These are phyloP conservation scores for Theocolax elegans DNA, from an alignment of 1,140 invertebrate species.

Conservation along the genomic window DNA sequence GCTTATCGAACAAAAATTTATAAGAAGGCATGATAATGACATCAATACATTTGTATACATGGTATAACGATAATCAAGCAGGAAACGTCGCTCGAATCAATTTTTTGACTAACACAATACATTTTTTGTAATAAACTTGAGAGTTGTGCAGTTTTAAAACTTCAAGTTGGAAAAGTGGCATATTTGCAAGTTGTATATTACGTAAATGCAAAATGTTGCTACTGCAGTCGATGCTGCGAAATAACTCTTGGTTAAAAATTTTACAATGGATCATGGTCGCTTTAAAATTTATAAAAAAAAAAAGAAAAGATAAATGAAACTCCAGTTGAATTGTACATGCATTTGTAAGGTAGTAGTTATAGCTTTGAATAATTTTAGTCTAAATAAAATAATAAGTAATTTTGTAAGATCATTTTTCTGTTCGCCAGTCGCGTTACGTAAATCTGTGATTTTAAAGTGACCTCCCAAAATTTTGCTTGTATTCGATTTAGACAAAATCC, in stretches of 20 bases:
- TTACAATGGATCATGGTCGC: constrained; percentile 7
- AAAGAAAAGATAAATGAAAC: too few relatives aligned
- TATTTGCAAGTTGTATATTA: constrained; percentile 15
- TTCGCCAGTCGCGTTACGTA: constrained; percentile 17
- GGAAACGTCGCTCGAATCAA: constrained; percentile 40
- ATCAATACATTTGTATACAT: constrained; percentile 99
- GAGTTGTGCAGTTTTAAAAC: neutral
- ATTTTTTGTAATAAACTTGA: constrained; percentile 45
- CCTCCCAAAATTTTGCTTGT: neutral
- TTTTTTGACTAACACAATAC: constrained; percentile 28
- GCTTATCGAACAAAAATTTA: constrained; percentile 99
- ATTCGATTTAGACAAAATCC: constrained; percentile 2
- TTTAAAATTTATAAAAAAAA: constrained; percentile 22
- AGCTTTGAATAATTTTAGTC: constrained; percentile 30
- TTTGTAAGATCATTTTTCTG: constrained; percentile 4
- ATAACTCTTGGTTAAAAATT: constrained; percentile 14
- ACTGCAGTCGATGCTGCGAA: constrained; percentile 9
- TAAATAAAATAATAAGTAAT: constrained; percentile 24
- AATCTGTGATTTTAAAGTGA: constrained; percentile 37
- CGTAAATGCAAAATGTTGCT: constrained; percentile 6
- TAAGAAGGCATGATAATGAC: constrained; percentile 94
- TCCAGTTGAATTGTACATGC: constrained; percentile 12
- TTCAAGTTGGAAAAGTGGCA: constrained; percentile 14
- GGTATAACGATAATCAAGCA: constrained; percentile 74
- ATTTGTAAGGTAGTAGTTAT: constrained; percentile 30